Evolutionary conservation across 2,888 invertebrate genomes (phyloP).

Genomic region (Dascillus cervinus): DNA sequence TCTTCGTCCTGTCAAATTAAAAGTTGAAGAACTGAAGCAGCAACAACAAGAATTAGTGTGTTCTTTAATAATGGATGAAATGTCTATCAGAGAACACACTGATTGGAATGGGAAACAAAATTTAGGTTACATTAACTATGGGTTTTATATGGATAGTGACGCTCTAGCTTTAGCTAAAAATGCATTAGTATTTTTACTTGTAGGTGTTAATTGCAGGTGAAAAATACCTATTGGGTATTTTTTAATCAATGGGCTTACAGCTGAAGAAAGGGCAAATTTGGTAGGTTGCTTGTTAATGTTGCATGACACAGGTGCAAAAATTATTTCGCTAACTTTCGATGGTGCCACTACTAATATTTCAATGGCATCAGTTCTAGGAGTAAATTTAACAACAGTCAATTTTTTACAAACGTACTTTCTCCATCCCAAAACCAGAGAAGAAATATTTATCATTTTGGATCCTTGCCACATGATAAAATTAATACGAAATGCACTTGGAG

Average conservation of each 20-base stretch:
- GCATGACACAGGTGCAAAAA: not conserved
- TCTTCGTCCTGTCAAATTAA: slow-evolving; percentile 10
- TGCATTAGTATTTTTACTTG: slow-evolving; percentile 1
- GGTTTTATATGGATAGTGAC: no score
- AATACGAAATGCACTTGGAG: no score
- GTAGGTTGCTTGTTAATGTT: slow-evolving; percentile 7
- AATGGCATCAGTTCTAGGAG: slow-evolving; percentile 5
- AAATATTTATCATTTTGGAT: no score
- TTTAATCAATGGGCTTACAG: slow-evolving; percentile 9
- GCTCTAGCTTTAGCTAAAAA: slow-evolving; percentile 3
- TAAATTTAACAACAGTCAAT: not conserved
- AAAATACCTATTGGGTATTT: slow-evolving; percentile 18
- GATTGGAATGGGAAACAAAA: no score
- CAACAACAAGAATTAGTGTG: slow-evolving; percentile 5
- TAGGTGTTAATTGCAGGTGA: no score
- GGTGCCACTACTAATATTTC: slow-evolving; percentile 1
- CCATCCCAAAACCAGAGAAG: no score
- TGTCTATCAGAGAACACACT: slow-evolving; percentile 1
- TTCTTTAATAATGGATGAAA: no score
- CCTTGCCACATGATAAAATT: no score
- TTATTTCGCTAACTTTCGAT: slow-evolving; percentile 8
- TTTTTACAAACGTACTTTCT: no score
- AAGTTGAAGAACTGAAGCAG: slow-evolving; percentile 3
- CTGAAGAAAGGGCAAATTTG: slow-evolving; percentile 11
- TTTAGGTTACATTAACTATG: not conserved